Evolutionary conservation across 1,140 invertebrate species (phyloP).

Genomic region (Latrodectus geometricus): DNA sequence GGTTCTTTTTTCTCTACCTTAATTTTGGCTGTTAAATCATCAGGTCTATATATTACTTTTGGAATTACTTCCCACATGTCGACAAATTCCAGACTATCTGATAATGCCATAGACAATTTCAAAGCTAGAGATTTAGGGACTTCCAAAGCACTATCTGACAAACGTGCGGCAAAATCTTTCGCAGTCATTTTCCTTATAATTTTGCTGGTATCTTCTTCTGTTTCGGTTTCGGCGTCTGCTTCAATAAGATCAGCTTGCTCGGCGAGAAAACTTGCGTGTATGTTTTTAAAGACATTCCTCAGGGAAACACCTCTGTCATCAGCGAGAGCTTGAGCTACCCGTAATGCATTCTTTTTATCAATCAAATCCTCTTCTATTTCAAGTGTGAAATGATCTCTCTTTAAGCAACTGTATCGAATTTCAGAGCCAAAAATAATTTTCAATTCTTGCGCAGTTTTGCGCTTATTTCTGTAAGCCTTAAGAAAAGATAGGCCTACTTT

Average conservation of each 20-base stretch:
- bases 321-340: not conserved
- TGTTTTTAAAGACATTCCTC: slow-evolving; percentile 10
- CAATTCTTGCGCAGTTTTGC: slow-evolving; percentile 2
- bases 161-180: slow-evolving; percentile 16
- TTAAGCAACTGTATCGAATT: slow-evolving; percentile 1
- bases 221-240: not conserved
- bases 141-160: not conserved
- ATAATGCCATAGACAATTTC: not conserved
- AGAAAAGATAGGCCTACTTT: slow-evolving; percentile 20
- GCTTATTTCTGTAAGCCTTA: slow-evolving; percentile 1
- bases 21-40: slow-evolving; percentile 8
- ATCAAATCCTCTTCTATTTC: not conserved
- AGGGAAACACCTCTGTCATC: slow-evolving; percentile 41
- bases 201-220: not conserved
- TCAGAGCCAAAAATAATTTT: slow-evolving; percentile 29
- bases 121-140: not conserved
- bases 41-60: slow-evolving; percentile 18
- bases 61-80: slow-evolving; percentile 35
- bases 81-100: not conserved
- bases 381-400: not conserved
- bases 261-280: slow-evolving; percentile 5
- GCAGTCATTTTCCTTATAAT: not conserved
- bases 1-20: slow-evolving; percentile 17
- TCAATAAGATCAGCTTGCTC: not conserved
- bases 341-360: not conserved